A percentile compares a stretch with the other conserved stretches of the same genome.
phyloP scores from a whole-genome alignment of 2,888 invertebrate species.

The Ptilodon capucinus region DNA sequence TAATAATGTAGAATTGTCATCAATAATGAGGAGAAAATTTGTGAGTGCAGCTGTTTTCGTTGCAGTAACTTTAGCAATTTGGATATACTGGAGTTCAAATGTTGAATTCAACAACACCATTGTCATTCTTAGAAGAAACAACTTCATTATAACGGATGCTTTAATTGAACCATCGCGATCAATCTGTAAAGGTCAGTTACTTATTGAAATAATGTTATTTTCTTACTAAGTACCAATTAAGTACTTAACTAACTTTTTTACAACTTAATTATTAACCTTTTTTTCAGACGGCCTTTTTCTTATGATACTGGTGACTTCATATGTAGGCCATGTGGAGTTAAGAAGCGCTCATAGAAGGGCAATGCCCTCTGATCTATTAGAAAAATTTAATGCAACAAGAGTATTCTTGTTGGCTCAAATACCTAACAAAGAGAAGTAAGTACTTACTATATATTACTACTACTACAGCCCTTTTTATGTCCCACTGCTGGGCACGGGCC shows the following conservation, averaged over 20 bases:
- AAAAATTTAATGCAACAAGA: conserved; percentile 82
- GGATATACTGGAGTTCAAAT: conserved; percentile 59
- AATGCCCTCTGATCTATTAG: conserved; percentile 82
- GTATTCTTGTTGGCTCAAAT: conserved; percentile 87
- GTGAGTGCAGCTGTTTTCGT: conserved; percentile 28
- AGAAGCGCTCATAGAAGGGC: conserved; percentile 87
- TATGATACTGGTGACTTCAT: conserved; percentile 87
- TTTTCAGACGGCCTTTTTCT: conserved; percentile 52
- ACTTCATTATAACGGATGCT: conserved; percentile 36
- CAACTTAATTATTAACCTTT: neutral
- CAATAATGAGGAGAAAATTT: conserved; percentile 18
- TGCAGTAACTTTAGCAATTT: conserved; percentile 43
- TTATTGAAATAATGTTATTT: too few species aligned
- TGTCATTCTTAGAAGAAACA: conserved; percentile 33
- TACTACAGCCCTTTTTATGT: too few species aligned
- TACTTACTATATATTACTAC: too few species aligned
- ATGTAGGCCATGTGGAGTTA: conserved; percentile 87
- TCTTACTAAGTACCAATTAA: neutral
- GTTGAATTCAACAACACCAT: conserved; percentile 45
- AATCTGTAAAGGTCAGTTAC: conserved; percentile 48
- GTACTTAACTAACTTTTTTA: neutral
- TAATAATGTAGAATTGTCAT: neutral
- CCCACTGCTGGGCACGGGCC: too few species aligned
- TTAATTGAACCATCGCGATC: conserved; percentile 40
- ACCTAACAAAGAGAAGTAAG: conserved; percentile 73